These are phyloP conservation scores for Calliphora vomitoria DNA, from an alignment of 2,888 invertebrate genomes.

Conservation along the genomic window DNA sequence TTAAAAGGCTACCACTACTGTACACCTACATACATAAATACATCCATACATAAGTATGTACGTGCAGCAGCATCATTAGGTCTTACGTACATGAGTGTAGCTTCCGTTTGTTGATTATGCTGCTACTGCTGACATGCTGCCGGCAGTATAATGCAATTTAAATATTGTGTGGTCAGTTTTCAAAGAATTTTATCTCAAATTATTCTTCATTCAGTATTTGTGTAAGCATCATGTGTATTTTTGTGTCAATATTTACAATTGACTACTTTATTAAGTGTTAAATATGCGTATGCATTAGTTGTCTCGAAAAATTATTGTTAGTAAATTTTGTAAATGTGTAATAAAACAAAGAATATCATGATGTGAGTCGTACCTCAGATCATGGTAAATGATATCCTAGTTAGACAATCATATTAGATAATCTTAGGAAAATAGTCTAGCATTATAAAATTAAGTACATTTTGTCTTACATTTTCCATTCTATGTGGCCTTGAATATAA, in stretches of 20 bases:
- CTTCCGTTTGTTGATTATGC: constrained; percentile 40
- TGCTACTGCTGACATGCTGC: background rate
- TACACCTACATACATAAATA: background rate
- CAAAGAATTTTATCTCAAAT: constrained; percentile 17
- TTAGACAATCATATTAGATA: too few relatives aligned
- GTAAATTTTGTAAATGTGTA: background rate
- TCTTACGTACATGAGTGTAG: background rate
- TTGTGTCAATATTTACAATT: constrained; percentile 78
- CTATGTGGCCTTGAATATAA: too few relatives aligned
- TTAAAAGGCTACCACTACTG: constrained; percentile 39
- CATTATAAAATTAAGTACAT: too few relatives aligned
- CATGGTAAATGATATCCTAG: too few relatives aligned
- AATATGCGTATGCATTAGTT: constrained; percentile 72
- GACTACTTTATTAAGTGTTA: constrained; percentile 81
- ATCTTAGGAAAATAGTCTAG: too few relatives aligned
- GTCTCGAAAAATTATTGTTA: constrained; percentile 15
- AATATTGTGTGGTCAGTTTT: constrained; percentile 11
- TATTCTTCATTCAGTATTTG: constrained; percentile 30
- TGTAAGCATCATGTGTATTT: constrained; percentile 19
- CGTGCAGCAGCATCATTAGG: constrained; percentile 19
- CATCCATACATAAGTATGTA: background rate
- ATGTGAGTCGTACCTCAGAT: too few relatives aligned
- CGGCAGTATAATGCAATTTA: constrained; percentile 6
- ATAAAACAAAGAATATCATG: background rate
- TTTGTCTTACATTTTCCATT: too few relatives aligned